Conservation (phyloP, 2,113 vertebrate genomes). For the Brachionichthys hirsutus region DNA sequence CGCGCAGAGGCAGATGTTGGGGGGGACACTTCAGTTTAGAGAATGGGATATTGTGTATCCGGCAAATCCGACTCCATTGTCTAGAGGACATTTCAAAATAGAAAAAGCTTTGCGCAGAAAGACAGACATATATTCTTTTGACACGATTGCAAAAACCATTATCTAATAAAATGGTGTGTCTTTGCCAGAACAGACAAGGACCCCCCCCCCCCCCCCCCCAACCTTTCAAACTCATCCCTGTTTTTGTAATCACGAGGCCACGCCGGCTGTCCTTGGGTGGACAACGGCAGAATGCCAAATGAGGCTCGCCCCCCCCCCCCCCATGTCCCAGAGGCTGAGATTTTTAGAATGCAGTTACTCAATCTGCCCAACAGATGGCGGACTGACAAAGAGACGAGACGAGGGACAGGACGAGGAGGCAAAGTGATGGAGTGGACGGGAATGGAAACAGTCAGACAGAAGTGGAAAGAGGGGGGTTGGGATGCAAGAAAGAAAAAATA, state of each 20-base stretch:
- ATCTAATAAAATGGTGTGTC: no score
- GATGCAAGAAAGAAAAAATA: neutral
- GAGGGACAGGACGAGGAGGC: neutral
- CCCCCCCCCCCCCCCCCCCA: constrained; percentile 26
- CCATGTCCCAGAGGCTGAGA: no score
- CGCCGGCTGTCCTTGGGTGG: neutral
- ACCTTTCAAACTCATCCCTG: constrained; percentile 29
- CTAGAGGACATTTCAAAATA: no score
- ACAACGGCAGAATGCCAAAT: constrained; percentile 32
- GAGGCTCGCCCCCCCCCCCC: constrained; percentile 6
- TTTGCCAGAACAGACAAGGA: constrained; percentile 16
- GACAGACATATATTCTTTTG: no score
- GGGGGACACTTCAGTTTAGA: no score
- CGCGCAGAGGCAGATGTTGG: no score
- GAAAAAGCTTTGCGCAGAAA: no score
- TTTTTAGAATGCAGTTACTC: neutral
- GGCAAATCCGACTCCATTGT: no score
- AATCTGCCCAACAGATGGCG: constrained; percentile 54
- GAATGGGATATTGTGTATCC: no score
- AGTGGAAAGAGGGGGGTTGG: neutral
- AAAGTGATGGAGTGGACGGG: neutral
- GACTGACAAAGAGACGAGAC: constrained; percentile 30
- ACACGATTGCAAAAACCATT: no score
- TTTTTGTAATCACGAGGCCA: constrained; percentile 38
- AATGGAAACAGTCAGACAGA: neutral